phyloP scores from a whole-genome alignment of 2,113 vertebrate species.

The Sinocyclocheilus rhinocerous region DNA sequence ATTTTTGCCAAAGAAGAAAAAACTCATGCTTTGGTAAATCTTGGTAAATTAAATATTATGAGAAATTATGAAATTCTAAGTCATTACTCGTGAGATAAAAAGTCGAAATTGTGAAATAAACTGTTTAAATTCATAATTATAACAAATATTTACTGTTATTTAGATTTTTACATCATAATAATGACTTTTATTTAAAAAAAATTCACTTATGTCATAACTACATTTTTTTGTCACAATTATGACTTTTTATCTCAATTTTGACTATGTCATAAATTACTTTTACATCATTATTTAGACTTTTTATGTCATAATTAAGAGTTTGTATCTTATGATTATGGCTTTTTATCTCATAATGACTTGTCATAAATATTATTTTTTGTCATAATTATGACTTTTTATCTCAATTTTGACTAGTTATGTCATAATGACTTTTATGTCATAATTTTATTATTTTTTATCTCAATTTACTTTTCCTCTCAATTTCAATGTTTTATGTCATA shows the following conservation, averaged over 20 bases:
- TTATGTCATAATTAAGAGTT: neutral
- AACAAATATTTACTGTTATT: neutral
- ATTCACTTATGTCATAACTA: neutral
- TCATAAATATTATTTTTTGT: neutral
- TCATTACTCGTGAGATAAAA: neutral
- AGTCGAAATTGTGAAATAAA: neutral
- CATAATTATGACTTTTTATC: neutral
- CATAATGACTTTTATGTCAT: neutral
- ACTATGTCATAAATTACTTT: neutral
- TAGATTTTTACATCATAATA: neutral
- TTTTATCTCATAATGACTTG: neutral
- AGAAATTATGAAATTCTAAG: neutral
- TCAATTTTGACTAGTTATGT: neutral
- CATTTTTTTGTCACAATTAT: neutral
- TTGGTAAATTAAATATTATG: neutral
- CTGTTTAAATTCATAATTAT: neutral
- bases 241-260: neutral
- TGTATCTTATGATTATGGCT: neutral
- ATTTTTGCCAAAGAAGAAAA: neutral
- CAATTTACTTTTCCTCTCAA: neutral
- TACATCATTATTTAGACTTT: neutral
- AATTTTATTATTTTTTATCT: neutral
- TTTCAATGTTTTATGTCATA: neutral
- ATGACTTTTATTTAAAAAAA: neutral
- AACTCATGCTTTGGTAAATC: neutral